Evolutionary conservation across 2,797 vertebrate genomes (phyloP), one percentile per base, ranked within the genome.

Genomic region (Crenuchus spilurus): DNA sequence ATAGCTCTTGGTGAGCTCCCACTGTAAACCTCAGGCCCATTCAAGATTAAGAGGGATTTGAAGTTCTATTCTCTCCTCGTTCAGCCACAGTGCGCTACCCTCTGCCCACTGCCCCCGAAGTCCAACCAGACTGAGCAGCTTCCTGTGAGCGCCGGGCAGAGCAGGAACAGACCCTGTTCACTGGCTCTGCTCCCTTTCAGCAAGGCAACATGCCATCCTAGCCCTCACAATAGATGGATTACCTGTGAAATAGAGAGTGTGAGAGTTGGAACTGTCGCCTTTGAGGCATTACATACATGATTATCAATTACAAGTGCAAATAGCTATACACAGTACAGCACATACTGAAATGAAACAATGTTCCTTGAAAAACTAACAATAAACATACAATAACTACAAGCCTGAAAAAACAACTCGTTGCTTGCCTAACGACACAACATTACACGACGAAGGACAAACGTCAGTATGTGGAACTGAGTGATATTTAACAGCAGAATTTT

Each of bases 11-110:
- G 73, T 49, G 66, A 75, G 78, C 83, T 88, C 85, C 86, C 84
- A 84, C 74, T 80, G 61, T 84, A 77, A 81, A 83, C 35, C 44
- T 62, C 72, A 46, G 42, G 48, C 69, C 46, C 69, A 52, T 66
- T 67, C 74, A 78, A 89, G 89, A 90, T 92, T 90, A 92, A 89
- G 74, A 76, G 48, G 88, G 91, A 91, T 91, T 91, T 89, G 82
- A 74, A 77, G 76, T 78, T 85, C 83, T 81, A 82, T 84, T 87
- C 68, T 61, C 78, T 81, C 77, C 79, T 60, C 74, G 13, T 1
- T 78, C 86, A 86, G 86, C 26, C 6, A n/a, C n/a, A n/a, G n/a
- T n/a, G 26, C 24, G 60, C 18, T n/a, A 22, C 4, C 18, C 18
- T 35, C 18, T 35, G 55, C n/a, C 57, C 57, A 87, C 73, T 77